A percentile compares a stretch with the other conserved stretches of the same genome.
Conservation (phyloP, 2,113 vertebrate genomes). For the Zosterops borbonicus region DNA sequence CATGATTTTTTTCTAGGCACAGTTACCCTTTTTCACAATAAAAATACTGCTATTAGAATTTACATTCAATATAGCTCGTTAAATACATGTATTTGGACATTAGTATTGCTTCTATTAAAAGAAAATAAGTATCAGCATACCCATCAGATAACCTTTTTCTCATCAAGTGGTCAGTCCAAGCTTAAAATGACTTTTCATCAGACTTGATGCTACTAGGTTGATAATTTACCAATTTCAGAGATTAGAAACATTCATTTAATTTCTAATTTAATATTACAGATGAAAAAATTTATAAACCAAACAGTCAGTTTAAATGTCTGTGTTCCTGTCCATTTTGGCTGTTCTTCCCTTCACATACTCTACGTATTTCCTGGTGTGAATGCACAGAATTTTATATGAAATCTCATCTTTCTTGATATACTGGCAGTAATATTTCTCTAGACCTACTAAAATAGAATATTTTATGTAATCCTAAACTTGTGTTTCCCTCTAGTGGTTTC, state of each 20-base stretch:
- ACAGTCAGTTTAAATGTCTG: neutral
- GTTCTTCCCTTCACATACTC: neutral
- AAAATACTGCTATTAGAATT: neutral
- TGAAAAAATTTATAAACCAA: neutral
- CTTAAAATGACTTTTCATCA: neutral
- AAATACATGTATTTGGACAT: neutral
- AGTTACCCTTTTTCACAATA: neutral
- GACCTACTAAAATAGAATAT: neutral
- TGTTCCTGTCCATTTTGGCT: neutral
- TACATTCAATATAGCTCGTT: neutral
- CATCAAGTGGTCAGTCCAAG: neutral
- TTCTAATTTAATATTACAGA: neutral
- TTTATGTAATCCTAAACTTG: neutral
- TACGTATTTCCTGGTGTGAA: neutral
- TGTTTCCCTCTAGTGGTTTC: neutral
- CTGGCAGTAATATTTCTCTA: neutral
- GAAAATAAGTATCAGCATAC: neutral
- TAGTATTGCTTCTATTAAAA: neutral
- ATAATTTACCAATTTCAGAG: neutral
- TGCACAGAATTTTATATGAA: neutral
- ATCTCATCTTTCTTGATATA: neutral
- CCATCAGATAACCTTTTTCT: neutral
- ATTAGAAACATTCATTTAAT: neutral
- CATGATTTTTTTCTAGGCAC: neutral
- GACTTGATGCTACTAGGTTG: fast-evolving